A percentile compares a stretch with the other conserved stretches of the same genome.
Conservation (phyloP, 2,888 invertebrate species). For the Luffia ferchaultella region DNA sequence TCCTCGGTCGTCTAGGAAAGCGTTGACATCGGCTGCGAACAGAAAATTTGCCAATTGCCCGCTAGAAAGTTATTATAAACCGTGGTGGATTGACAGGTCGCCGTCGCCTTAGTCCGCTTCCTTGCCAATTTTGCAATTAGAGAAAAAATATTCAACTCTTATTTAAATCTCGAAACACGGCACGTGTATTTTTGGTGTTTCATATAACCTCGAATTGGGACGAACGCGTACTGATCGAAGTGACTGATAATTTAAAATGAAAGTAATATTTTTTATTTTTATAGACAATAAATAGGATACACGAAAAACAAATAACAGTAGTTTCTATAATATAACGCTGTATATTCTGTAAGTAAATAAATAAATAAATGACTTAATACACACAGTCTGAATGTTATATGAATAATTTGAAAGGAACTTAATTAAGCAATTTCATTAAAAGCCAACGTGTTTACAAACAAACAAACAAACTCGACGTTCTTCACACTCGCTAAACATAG, state of each 20-base stretch:
- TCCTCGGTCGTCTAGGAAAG: conserved; percentile 44
- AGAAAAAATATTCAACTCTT: conserved; percentile 31
- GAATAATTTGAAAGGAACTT: no score
- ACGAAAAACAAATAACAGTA: no score
- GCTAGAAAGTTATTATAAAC: conserved; percentile 38
- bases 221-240: no score
- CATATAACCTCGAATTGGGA: not conserved
- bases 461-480: not conserved
- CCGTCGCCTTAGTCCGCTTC: conserved; percentile 34
- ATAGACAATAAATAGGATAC: no score
- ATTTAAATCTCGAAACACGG: not conserved
- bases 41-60: conserved; percentile 48
- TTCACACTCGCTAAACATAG: conserved; percentile 12
- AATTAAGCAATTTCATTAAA: not conserved
- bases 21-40: conserved; percentile 50
- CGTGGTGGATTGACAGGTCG: conserved; percentile 40
- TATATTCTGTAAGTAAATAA: no score
- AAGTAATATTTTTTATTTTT: no score
- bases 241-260: no score
- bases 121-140: conserved; percentile 63
- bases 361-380: no score
- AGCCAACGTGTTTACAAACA: not conserved
- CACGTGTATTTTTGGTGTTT: not conserved
- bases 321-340: no score
- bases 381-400: no score